phyloP scores from a whole-genome alignment of 1,140 invertebrate species.

The Lasioglossum baleicum region DNA sequence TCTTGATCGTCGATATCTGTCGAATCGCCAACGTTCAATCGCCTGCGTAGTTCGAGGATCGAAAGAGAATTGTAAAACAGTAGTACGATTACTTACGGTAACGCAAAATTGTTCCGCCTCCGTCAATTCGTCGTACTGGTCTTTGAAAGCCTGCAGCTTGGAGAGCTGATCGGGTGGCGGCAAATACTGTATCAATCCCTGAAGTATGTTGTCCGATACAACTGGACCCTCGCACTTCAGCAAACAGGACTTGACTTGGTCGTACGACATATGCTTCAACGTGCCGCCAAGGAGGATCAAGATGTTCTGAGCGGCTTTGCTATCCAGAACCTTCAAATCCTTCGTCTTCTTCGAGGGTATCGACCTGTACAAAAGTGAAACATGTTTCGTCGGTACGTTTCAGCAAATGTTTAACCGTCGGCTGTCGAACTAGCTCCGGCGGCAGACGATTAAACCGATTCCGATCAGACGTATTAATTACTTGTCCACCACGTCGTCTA shows the following conservation, averaged over 20 bases:
- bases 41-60: not conserved
- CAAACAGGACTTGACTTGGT: slow-evolving; percentile 91
- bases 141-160: slow-evolving; percentile 88
- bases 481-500: slow-evolving; percentile 87
- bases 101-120: slow-evolving; percentile 97
- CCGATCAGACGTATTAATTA: slow-evolving; percentile 59
- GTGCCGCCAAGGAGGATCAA: slow-evolving; percentile 93
- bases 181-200: slow-evolving; percentile 92
- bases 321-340: slow-evolving; percentile 94
- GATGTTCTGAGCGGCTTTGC: slow-evolving; percentile 97
- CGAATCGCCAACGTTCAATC: slow-evolving; percentile 10
- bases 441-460: no score
- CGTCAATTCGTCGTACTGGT: slow-evolving; percentile 89
- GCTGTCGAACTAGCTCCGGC: no score
- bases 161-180: slow-evolving; percentile 94
- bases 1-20: slow-evolving; percentile 90
- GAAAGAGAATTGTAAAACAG: not conserved
- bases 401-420: no score
- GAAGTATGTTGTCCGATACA: slow-evolving; percentile 89
- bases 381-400: not conserved
- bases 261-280: slow-evolving; percentile 93
- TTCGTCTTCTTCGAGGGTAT: slow-evolving; percentile 91
- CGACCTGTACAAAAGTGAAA: slow-evolving; percentile 75
- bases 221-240: slow-evolving; percentile 92
- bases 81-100: slow-evolving; percentile 82